Percentiles rank a stretch among this genome's conserved stretches.
Conservation (phyloP, 2,797 vertebrate genomes). For the Bradypus variegatus region DNA sequence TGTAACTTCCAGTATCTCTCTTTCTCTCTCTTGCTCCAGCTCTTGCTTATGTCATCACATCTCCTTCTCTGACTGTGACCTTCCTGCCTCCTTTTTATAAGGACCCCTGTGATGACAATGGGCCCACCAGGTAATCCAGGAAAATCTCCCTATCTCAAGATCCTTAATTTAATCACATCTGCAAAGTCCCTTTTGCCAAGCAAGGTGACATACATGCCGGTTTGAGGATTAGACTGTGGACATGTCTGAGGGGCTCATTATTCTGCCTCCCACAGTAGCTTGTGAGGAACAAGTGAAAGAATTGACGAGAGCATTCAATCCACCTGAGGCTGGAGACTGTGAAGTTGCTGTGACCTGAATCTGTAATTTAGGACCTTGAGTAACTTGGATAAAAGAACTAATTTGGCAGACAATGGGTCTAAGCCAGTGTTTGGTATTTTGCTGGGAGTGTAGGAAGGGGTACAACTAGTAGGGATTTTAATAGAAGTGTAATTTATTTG, state of each 20-base stretch:
- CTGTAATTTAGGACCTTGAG: background rate
- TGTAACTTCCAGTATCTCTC: background rate
- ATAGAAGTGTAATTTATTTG: background rate
- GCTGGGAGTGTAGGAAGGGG: background rate
- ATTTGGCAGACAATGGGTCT: background rate
- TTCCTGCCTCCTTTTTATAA: background rate
- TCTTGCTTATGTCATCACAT: no score
- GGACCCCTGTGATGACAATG: no score
- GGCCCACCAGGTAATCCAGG: no score
- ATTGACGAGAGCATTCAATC: no score
- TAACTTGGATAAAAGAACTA: background rate
- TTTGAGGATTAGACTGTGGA: background rate
- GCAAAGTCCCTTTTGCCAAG: background rate
- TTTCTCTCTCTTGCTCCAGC: background rate
- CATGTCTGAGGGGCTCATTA: background rate
- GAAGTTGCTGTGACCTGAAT: background rate
- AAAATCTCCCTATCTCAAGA: background rate
- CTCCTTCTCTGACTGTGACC: background rate
- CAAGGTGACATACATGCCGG: background rate
- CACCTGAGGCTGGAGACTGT: background rate
- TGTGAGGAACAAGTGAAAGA: background rate
- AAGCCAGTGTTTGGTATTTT: background rate
- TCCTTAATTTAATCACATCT: background rate
- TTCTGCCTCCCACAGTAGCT: background rate
- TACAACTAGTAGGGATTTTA: background rate